Evolutionary conservation across 2,797 vertebrate species (phyloP).

Genomic region (Remorina albescens): DNA sequence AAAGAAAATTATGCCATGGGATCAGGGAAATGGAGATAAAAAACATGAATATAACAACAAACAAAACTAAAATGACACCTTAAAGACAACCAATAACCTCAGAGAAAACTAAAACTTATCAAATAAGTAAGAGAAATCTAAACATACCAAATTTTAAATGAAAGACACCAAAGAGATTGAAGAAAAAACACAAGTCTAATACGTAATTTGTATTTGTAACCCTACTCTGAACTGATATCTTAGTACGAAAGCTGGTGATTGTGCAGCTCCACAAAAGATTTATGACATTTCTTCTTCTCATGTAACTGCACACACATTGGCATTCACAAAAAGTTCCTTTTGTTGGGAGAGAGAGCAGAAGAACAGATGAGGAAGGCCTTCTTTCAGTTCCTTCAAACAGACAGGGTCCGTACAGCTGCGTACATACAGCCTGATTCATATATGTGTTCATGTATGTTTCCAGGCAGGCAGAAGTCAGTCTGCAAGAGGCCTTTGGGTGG

Average conservation of each 20-base stretch:
- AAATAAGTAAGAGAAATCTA: not conserved
- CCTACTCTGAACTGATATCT: slow-evolving; percentile 10
- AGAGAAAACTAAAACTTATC: not conserved
- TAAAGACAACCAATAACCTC: not conserved
- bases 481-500: slow-evolving; percentile 70
- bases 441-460: slow-evolving; percentile 6
- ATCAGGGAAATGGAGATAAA: not conserved
- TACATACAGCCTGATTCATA: not conserved
- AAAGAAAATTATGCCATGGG: no score
- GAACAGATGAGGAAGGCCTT: slow-evolving; percentile 76
- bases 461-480: slow-evolving; percentile 30
- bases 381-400: slow-evolving; percentile 84
- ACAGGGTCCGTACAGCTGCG: slow-evolving; percentile 54
- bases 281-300: slow-evolving; percentile 1
- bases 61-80: not conserved
- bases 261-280: slow-evolving; percentile 8
- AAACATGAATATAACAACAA: not conserved
- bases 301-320: slow-evolving; percentile 13
- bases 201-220: not conserved
- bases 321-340: slow-evolving; percentile 9
- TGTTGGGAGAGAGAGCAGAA: slow-evolving; percentile 52
- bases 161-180: slow-evolving; percentile 1
- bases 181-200: slow-evolving; percentile 10
- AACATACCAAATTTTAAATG: not conserved
- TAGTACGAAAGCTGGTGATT: not conserved